Conservation (phyloP, 2,113 vertebrate genomes). For the Centropristis striata region DNA sequence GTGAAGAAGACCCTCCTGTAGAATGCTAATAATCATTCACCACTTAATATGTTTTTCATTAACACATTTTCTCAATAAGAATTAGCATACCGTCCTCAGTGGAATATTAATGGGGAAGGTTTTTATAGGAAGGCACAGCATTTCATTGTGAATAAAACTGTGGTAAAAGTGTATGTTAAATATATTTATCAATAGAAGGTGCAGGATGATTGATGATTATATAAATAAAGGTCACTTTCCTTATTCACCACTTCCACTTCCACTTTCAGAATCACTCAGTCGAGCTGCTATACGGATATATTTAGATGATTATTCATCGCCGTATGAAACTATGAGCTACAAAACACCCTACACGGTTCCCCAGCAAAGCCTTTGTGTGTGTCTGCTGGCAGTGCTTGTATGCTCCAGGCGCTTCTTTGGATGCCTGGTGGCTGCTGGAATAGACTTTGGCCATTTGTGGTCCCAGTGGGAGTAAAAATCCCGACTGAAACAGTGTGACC, state of each 20-base stretch:
- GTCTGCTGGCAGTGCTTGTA: conserved; percentile 38
- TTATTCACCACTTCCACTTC: neutral
- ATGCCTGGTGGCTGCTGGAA: conserved; percentile 45
- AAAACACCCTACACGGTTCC: conserved; percentile 5
- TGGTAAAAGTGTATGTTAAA: neutral
- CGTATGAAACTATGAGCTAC: conserved; percentile 16
- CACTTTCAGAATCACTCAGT: neutral
- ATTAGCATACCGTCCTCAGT: neutral
- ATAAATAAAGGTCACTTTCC: conserved; percentile 9
- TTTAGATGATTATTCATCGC: conserved; percentile 48
- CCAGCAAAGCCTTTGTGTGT: conserved; percentile 37
- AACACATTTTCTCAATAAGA: conserved; percentile 10
- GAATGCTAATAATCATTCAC: conserved; percentile 4
- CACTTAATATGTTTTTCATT: conserved; percentile 17
- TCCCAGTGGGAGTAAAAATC: conserved; percentile 59
- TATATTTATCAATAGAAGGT: neutral
- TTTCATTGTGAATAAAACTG: neutral
- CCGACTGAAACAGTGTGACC: conserved; percentile 34
- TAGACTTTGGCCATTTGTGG: conserved; percentile 53
- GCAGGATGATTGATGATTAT: neutral
- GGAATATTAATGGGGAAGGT: neutral
- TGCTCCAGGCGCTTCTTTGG: conserved; percentile 57
- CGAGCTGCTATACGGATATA: conserved; percentile 18
- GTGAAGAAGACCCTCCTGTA: neutral
- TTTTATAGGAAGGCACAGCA: neutral